Evolutionary conservation across 2,888 invertebrate species (phyloP).

Genomic region (Penaeus monodon): DNA sequence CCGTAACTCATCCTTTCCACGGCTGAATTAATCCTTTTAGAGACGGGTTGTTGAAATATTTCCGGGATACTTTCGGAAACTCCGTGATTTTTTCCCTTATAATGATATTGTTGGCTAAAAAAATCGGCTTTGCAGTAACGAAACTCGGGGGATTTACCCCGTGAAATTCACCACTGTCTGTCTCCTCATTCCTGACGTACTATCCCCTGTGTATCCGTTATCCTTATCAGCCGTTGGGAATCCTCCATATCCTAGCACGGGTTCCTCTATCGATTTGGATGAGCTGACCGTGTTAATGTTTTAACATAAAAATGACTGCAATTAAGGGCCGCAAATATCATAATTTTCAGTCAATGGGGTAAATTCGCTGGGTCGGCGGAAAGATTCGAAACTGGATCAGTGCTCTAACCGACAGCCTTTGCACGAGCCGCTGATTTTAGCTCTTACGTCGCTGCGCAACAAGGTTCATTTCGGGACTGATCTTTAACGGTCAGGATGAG

Average conservation of each 20-base stretch:
- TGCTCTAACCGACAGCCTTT: slow-evolving; percentile 35
- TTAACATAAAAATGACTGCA: slow-evolving; percentile 65
- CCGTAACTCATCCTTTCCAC: slow-evolving; percentile 5
- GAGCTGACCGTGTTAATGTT: slow-evolving; percentile 63
- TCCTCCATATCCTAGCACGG: slow-evolving; percentile 27
- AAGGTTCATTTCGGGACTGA: slow-evolving; percentile 18
- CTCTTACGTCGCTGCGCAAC: not conserved
- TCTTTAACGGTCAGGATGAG: slow-evolving; percentile 8
- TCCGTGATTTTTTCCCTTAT: no score
- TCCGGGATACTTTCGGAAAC: no score
- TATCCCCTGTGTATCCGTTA: slow-evolving; percentile 16
- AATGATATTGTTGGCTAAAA: no score
- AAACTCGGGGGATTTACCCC: slow-evolving; percentile 1
- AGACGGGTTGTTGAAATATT: no score
- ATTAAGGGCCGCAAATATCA: slow-evolving; percentile 65
- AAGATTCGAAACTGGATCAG: slow-evolving; percentile 54
- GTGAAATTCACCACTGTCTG: slow-evolving; percentile 12
- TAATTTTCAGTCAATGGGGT: slow-evolving; percentile 65
- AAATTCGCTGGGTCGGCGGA: slow-evolving; percentile 62
- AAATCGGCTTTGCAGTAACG: not conserved
- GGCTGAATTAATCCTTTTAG: slow-evolving; percentile 19
- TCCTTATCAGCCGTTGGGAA: slow-evolving; percentile 30
- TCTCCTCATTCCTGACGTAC: slow-evolving; percentile 14
- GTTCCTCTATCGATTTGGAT: slow-evolving; percentile 51
- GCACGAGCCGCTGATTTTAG: not conserved